Evolutionary conservation across 2,797 vertebrate species (phyloP).

Genomic region (Cirrhinus mrigala): DNA sequence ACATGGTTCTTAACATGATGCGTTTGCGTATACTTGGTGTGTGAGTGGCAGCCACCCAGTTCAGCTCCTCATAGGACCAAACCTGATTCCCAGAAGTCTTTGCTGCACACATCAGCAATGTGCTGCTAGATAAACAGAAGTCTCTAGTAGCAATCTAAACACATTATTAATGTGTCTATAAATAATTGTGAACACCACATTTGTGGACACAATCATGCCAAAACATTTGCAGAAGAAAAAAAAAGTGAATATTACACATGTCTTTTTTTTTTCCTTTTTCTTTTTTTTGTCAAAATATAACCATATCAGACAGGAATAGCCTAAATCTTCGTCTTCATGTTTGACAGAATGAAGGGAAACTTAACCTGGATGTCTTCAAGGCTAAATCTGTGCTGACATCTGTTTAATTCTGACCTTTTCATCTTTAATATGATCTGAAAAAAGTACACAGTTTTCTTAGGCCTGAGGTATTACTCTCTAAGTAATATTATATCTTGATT

Average conservation of each 20-base stretch:
- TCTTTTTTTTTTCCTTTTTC: background rate
- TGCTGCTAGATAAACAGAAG: background rate
- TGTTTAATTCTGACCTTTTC: slow-evolving; percentile 58
- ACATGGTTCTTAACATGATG: background rate
- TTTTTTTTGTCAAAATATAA: background rate
- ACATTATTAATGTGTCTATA: background rate
- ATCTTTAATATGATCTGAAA: slow-evolving; percentile 32
- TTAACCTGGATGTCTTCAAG: slow-evolving; percentile 37
- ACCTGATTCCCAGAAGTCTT: slow-evolving; percentile 60
- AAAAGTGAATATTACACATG: background rate
- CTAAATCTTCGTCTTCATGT: background rate
- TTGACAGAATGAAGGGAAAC: slow-evolving; percentile 46
- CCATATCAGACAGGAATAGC: background rate
- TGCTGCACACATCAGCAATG: slow-evolving; percentile 47
- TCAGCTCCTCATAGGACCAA: slow-evolving; percentile 35
- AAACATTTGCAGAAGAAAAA: background rate
- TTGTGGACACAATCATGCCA: background rate
- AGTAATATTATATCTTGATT: background rate
- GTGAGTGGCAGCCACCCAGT: slow-evolving; percentile 8
- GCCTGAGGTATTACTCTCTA: background rate
- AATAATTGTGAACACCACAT: background rate
- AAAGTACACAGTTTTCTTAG: background rate
- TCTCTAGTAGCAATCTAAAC: background rate
- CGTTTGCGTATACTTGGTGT: background rate
- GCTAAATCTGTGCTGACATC: slow-evolving; percentile 19